phyloP scores from a whole-genome alignment of 2,797 vertebrate genomes.

The Diglossa cyanea region DNA sequence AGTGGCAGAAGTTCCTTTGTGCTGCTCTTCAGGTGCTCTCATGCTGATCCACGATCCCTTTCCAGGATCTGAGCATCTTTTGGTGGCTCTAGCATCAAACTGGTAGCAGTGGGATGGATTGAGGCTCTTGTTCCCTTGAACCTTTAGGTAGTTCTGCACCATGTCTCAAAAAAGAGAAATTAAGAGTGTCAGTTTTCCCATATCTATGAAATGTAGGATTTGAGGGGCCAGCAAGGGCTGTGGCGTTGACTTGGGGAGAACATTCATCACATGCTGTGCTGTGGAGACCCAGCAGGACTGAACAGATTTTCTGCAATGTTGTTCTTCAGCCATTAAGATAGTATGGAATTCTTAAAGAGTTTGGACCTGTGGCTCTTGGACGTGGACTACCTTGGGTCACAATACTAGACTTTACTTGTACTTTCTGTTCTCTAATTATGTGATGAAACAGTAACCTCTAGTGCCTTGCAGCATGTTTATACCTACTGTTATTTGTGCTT shows the following conservation, averaged over 20 bases:
- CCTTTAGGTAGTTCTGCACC: not conserved
- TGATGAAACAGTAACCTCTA: not conserved
- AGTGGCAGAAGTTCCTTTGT: not conserved
- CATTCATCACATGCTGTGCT: not conserved
- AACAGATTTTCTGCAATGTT: not conserved
- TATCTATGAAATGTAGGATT: not conserved
- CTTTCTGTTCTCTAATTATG: not conserved
- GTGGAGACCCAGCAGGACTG: rapidly evolving
- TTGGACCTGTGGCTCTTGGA: not conserved
- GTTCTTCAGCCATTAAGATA: not conserved
- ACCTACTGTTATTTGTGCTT: not conserved
- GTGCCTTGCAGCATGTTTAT: not conserved
- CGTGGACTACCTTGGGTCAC: not conserved
- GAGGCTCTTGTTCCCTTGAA: not conserved
- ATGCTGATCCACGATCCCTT: rapidly evolving
- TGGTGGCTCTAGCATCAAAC: not conserved
- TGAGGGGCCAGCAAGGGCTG: not conserved
- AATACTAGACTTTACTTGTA: not conserved
- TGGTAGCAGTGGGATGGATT: not conserved
- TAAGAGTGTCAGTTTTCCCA: rapidly evolving
- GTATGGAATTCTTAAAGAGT: not conserved
- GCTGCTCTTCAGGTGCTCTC: not conserved
- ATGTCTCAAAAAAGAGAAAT: not conserved
- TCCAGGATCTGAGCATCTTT: not conserved
- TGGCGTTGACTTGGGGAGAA: not conserved